Conservation (phyloP, 2,888 invertebrate species). For the Caenorhabditis sp. region DNA sequence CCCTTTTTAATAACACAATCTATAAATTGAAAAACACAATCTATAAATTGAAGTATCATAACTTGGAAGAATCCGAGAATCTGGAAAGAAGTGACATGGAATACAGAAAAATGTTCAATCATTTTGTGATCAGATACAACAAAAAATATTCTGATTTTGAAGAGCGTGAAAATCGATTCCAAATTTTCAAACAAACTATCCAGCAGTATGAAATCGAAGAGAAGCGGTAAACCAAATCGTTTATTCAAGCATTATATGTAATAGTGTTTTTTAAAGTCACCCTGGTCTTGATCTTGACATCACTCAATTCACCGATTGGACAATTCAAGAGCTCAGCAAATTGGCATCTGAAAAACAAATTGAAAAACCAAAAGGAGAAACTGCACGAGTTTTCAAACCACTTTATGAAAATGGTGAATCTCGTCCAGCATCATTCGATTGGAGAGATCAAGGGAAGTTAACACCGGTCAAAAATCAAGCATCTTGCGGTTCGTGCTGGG, state of each 20-base stretch:
- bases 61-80: no score
- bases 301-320: constrained; percentile 45
- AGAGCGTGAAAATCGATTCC: constrained; percentile 21
- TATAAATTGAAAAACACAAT: no score
- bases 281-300: constrained; percentile 39
- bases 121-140: constrained; percentile 20
- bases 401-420: constrained; percentile 13
- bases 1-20: no score
- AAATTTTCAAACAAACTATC: constrained; percentile 24
- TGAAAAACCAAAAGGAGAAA: not conserved
- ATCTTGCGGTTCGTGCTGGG: constrained; percentile 63
- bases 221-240: not conserved
- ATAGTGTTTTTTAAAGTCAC: not conserved
- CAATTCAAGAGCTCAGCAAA: constrained; percentile 28
- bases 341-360: not conserved
- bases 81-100: no score
- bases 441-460: constrained; percentile 49
- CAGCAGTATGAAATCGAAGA: constrained; percentile 39
- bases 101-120: constrained; percentile 17
- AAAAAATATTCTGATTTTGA: constrained; percentile 10
- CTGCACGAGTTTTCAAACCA: constrained; percentile 8
- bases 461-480: constrained; percentile 61
- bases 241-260: not conserved
- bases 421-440: constrained; percentile 47
- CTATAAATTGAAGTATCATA: no score